These are phyloP conservation scores for Clupea harengus DNA, from an alignment of 2,113 vertebrate species.

Conservation along the genomic window DNA sequence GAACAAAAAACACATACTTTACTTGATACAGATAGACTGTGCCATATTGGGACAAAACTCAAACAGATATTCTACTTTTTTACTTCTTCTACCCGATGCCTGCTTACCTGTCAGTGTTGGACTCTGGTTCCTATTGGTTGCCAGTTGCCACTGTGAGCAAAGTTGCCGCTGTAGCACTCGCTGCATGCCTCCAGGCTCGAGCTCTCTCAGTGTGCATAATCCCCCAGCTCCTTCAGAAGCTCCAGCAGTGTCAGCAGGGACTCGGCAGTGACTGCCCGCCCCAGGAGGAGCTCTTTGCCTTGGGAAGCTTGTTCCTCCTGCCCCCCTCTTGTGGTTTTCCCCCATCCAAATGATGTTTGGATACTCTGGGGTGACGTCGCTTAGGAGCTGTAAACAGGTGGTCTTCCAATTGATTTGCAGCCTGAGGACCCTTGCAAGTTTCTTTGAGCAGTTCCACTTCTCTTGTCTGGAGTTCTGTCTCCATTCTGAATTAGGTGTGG, in stretches of 20 bases:
- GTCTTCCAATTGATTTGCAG: neutral
- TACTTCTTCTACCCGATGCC: neutral
- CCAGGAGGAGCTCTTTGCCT: conserved; percentile 5
- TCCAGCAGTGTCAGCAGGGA: conserved; percentile 26
- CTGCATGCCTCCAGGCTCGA: conserved; percentile 23
- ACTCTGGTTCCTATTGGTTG: neutral
- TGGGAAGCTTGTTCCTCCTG: neutral
- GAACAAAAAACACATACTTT: neutral
- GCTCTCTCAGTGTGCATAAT: conserved; percentile 25
- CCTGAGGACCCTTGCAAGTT: neutral
- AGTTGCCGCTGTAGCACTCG: conserved; percentile 13
- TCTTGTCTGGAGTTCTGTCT: neutral
- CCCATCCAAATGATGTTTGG: neutral
- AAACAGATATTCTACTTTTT: no score
- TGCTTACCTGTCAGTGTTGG: neutral
- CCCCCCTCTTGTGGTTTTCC: neutral
- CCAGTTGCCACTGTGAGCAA: neutral
- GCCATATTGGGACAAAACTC: no score
- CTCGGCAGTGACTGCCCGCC: conserved; percentile 21
- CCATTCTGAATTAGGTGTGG: neutral
- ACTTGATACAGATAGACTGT: no score
- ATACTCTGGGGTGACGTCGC: neutral
- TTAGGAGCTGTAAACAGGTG: neutral
- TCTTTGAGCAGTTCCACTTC: neutral
- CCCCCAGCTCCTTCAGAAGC: conserved; percentile 26